A percentile compares a stretch with the other conserved stretches of the same genome.
These are phyloP conservation scores for Porites lutea DNA, from an alignment of 64 coral and sea anemone genomes.

Conservation along the genomic window DNA sequence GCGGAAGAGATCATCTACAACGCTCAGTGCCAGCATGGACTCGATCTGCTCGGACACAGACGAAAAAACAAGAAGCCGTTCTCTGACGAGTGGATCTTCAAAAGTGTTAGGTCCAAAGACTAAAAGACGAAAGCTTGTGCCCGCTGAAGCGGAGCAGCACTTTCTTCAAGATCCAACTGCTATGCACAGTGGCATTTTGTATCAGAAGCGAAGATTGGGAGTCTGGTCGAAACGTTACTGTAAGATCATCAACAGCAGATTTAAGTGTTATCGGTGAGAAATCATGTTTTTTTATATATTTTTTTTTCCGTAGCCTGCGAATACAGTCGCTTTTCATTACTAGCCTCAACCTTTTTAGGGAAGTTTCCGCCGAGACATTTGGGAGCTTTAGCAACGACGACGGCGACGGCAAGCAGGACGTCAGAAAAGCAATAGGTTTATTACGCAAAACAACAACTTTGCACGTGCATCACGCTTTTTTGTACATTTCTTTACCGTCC, in stretches of 20 bases:
- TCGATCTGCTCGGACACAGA: constrained; percentile 76
- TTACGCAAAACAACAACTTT: too few species aligned
- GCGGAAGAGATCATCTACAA: constrained; percentile 83
- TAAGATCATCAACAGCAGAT: constrained; percentile 82
- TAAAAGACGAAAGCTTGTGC: constrained; percentile 82
- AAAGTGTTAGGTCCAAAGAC: constrained; percentile 48
- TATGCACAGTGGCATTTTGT: constrained; percentile 89
- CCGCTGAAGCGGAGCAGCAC: constrained; percentile 81
- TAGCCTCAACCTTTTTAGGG: too few species aligned
- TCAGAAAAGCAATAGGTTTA: too few species aligned
- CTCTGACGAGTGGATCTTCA: background rate
- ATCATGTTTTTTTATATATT: background rate
- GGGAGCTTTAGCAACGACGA: too few species aligned
- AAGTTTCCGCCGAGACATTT: too few species aligned
- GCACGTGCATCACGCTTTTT: too few species aligned
- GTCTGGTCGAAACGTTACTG: constrained; percentile 95
- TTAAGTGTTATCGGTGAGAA: constrained; percentile 86
- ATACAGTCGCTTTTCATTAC: background rate
- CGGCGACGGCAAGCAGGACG: too few species aligned
- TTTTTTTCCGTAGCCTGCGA: background rate
- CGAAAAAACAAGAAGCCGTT: background rate
- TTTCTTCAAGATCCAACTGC: constrained; percentile 84
- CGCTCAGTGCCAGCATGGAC: constrained; percentile 74
- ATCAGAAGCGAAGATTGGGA: constrained; percentile 88
- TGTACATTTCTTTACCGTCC: too few species aligned